Percentiles rank a stretch among this genome's conserved stretches.
phyloP scores from a whole-genome alignment of 2,888 invertebrate species.

The Drosophila nr. medialis region DNA sequence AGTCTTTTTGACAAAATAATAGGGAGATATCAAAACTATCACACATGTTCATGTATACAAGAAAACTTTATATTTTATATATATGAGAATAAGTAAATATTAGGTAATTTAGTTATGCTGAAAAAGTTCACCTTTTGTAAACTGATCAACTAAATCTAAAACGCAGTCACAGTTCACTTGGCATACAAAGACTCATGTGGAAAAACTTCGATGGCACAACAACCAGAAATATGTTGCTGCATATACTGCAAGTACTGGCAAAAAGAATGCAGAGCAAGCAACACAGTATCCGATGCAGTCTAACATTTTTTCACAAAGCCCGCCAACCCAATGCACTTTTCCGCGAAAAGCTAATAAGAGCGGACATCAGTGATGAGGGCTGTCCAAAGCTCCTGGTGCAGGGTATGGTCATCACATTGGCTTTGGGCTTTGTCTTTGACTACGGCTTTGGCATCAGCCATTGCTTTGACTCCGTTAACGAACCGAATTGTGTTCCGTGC shows the following conservation, averaged over 20 bases:
- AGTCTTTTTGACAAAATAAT: not conserved
- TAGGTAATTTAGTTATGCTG: not conserved
- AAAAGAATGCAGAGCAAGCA: slow-evolving; percentile 25
- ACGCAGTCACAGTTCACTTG: slow-evolving; percentile 6
- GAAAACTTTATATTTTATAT: not conserved
- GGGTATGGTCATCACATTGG: slow-evolving; percentile 11
- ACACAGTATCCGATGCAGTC: slow-evolving; percentile 29
- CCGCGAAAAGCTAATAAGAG: slow-evolving; percentile 52
- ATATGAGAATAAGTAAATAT: not conserved
- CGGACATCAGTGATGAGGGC: slow-evolving; percentile 6
- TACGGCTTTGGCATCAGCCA: slow-evolving; percentile 13
- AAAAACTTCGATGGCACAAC: not conserved
- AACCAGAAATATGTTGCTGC: slow-evolving; percentile 16
- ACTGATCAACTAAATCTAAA: slow-evolving; percentile 11
- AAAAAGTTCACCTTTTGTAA: not conserved
- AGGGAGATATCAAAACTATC: not conserved
- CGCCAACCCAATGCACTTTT: slow-evolving; percentile 60
- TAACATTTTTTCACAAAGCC: slow-evolving; percentile 63
- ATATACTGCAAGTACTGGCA: slow-evolving; percentile 55
- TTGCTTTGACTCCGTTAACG: slow-evolving; percentile 38
- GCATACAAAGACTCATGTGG: not conserved
- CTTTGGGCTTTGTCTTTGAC: slow-evolving; percentile 10
- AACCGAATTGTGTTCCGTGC: slow-evolving; percentile 23
- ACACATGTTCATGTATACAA: not conserved
- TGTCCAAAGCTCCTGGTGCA: slow-evolving; percentile 5